Conservation (phyloP, 2,113 vertebrate genomes). For the Haliaeetus leucogaster region DNA sequence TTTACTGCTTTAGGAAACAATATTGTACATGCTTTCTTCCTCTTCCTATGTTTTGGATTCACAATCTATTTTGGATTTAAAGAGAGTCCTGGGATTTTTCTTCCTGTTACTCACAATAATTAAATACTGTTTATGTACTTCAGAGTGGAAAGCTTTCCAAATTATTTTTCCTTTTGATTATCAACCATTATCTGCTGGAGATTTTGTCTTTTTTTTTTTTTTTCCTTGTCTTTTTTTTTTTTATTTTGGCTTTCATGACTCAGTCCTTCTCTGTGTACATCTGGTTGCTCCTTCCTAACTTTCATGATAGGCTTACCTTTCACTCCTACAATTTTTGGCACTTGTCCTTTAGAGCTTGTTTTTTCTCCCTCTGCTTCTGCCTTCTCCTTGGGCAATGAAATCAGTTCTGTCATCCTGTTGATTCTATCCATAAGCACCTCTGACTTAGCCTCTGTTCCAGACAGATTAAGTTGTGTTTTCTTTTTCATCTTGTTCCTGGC, state of each 20-base stretch:
- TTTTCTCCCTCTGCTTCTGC: background rate
- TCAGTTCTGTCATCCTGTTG: background rate
- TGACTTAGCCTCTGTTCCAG: background rate
- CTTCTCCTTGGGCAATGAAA: background rate
- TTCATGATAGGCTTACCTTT: background rate
- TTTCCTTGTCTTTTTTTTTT: background rate
- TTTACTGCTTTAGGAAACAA: constrained; percentile 54
- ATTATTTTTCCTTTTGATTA: background rate
- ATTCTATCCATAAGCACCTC: background rate
- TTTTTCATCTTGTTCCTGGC: background rate
- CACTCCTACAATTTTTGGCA: background rate
- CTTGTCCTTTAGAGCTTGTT: background rate
- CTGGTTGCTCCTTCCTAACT: background rate
- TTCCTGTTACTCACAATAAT: constrained; percentile 42
- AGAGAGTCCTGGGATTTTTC: constrained; percentile 33
- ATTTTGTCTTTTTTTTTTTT: background rate
- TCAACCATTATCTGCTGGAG: background rate
- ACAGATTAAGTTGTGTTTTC: background rate
- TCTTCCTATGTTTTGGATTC: constrained; percentile 24
- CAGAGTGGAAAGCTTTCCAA: background rate
- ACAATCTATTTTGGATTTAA: constrained; percentile 21
- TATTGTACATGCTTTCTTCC: constrained; percentile 35
- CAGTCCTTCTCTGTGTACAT: background rate
- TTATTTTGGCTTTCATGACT: background rate
- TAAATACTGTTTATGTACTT: background rate